Conservation (phyloP, 2,888 invertebrate genomes). For the Trachelus troglodyta region DNA sequence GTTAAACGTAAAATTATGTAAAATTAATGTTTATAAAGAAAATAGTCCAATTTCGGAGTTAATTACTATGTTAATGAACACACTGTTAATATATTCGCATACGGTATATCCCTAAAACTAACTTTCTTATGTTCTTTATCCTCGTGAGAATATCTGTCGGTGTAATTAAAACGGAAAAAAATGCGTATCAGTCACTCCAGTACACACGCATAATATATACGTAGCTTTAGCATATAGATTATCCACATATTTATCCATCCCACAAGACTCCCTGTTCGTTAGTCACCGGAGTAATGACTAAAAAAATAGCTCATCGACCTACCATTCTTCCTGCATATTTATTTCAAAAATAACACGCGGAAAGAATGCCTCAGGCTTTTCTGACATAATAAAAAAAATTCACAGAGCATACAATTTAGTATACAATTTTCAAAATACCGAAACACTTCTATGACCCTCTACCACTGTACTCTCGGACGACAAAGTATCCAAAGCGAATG, state of each 20-base stretch:
- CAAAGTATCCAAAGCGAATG: background rate
- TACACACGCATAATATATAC: background rate
- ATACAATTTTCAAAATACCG: background rate
- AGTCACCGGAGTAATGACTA: background rate
- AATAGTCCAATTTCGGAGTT: background rate
- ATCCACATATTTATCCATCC: too few relatives aligned
- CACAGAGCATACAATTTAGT: background rate
- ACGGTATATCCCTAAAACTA: background rate
- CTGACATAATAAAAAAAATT: background rate
- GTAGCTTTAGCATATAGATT: too few relatives aligned
- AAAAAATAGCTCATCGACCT: slow-evolving; percentile 22
- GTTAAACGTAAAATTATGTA: too few relatives aligned
- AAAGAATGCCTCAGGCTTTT: background rate
- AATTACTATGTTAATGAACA: too few relatives aligned
- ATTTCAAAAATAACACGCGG: background rate
- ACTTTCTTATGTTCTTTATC: slow-evolving; percentile 33
- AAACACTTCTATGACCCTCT: background rate
- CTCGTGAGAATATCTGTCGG: slow-evolving; percentile 36
- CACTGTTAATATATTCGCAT: background rate
- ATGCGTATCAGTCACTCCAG: slow-evolving; percentile 5
- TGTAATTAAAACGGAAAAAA: slow-evolving; percentile 38
- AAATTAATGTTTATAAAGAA: background rate
- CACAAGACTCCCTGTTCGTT: background rate
- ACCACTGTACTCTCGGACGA: background rate
- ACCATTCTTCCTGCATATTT: slow-evolving; percentile 19